phyloP scores from a whole-genome alignment of 2,888 invertebrate species.

The Hoplodrina ambigua region DNA sequence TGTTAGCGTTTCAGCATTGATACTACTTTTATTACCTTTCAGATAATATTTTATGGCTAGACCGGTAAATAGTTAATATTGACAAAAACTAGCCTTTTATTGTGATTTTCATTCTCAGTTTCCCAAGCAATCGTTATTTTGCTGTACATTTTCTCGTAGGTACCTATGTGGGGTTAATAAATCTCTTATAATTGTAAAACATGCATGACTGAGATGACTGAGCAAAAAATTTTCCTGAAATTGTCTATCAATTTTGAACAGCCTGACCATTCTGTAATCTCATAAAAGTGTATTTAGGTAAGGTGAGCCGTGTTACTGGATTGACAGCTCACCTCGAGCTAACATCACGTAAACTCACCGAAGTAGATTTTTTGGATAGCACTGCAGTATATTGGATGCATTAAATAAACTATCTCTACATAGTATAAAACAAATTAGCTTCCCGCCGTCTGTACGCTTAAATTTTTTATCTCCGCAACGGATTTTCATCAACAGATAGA shows the following conservation, averaged over 20 bases:
- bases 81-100: neutral
- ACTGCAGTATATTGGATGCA: too few relatives aligned
- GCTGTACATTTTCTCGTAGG: neutral
- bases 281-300: neutral
- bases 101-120: neutral
- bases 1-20: neutral
- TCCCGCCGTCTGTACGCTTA: too few relatives aligned
- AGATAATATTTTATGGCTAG: neutral
- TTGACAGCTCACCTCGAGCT: too few relatives aligned
- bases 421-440: too few relatives aligned
- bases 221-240: constrained; percentile 30
- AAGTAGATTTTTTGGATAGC: too few relatives aligned
- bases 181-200: constrained; percentile 3
- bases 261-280: constrained; percentile 22
- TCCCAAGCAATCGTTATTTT: neutral
- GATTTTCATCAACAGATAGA: too few relatives aligned
- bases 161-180: neutral
- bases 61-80: constrained; percentile 2
- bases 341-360: too few relatives aligned
- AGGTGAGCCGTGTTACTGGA: neutral
- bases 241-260: constrained; percentile 20
- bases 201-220: constrained; percentile 12
- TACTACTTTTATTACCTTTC: neutral
- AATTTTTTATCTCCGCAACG: too few relatives aligned
- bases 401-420: too few relatives aligned